Percentiles rank a stretch among this genome's conserved stretches.
phyloP scores from a whole-genome alignment of 2,888 invertebrate genomes.

The Platycheirus rosarum region DNA sequence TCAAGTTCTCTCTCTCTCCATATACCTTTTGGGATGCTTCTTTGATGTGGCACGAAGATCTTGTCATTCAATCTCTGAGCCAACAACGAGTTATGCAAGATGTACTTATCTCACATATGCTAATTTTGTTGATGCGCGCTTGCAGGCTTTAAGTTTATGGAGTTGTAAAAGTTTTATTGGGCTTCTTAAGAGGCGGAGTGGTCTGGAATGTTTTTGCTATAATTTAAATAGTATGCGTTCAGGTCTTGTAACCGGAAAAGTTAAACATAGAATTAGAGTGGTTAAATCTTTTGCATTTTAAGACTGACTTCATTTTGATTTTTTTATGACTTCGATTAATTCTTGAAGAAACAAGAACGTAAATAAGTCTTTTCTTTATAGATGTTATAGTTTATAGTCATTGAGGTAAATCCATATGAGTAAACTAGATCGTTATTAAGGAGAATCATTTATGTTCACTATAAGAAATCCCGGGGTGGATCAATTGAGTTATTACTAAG shows the following conservation, averaged over 20 bases:
- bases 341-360: too few relatives aligned
- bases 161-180: conserved; percentile 39
- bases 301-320: not conserved
- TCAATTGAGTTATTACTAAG: too few relatives aligned
- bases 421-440: too few relatives aligned
- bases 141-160: conserved; percentile 21
- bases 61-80: conserved; percentile 19
- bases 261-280: not conserved
- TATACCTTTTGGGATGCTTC: not conserved
- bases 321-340: too few relatives aligned
- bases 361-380: too few relatives aligned
- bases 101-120: conserved; percentile 1
- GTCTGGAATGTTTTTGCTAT: too few relatives aligned
- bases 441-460: too few relatives aligned
- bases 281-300: not conserved
- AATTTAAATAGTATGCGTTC: not conserved
- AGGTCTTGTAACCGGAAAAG: not conserved
- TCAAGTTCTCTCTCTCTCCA: not conserved
- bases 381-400: too few relatives aligned
- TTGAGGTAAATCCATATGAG: too few relatives aligned
- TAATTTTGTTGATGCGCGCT: conserved; percentile 3
- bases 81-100: conserved; percentile 39
- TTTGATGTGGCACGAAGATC: not conserved
- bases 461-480: too few relatives aligned
- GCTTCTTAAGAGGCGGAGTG: not conserved